phyloP scores from a whole-genome alignment of 2,797 vertebrate genomes.

The Mus spretus region DNA sequence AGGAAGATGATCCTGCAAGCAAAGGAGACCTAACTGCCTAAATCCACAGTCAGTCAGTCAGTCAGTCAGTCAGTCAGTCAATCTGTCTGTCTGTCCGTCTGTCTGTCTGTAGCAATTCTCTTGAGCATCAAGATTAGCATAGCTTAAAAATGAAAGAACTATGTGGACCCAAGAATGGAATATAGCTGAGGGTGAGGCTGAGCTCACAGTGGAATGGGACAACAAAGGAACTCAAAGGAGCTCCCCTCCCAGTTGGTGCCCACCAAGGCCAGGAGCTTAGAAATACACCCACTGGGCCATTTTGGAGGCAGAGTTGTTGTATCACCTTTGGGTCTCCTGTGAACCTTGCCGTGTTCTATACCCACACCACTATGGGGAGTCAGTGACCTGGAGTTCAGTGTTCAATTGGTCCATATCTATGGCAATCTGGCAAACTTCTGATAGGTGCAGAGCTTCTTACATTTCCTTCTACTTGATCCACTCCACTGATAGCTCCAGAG shows the following conservation, averaged over 20 bases:
- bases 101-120: neutral
- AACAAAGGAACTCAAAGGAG: too few species aligned
- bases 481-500: neutral
- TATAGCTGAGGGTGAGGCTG: too few species aligned
- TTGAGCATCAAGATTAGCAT: too few species aligned
- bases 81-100: too few species aligned
- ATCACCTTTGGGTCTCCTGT: too few species aligned
- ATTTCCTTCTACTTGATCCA: rapidly evolving
- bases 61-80: too few species aligned
- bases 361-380: neutral
- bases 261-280: neutral
- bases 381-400: neutral
- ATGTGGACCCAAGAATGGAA: neutral
- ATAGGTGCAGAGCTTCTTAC: neutral
- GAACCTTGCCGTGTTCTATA: neutral
- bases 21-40: neutral
- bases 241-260: neutral
- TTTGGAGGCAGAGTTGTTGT: rapidly evolving
- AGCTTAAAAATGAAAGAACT: neutral
- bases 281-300: too few species aligned
- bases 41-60: neutral
- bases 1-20: neutral
- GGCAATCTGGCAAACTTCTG: rapidly evolving
- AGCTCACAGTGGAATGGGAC: too few species aligned
- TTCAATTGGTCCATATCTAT: neutral